Conservation (phyloP, 2,888 invertebrate species). For the Willowsia nigromaculata region DNA sequence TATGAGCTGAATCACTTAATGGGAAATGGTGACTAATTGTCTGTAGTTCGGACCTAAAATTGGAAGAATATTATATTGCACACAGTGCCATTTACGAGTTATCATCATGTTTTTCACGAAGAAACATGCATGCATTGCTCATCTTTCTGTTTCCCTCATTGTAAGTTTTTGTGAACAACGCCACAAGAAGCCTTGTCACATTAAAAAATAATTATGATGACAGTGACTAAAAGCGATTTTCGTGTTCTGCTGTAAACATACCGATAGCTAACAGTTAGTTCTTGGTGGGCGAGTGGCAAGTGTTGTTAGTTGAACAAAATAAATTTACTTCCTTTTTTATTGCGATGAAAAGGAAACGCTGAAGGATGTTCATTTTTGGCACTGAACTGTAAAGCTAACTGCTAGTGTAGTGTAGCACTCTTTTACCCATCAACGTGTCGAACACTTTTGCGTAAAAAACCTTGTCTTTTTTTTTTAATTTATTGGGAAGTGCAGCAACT, state of each 20-base stretch:
- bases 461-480: background rate
- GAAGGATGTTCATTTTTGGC: conserved; percentile 13
- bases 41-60: background rate
- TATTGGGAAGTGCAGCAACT: background rate
- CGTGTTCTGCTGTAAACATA: background rate
- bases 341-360: background rate
- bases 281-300: conserved; percentile 4
- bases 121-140: conserved; percentile 47
- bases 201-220: background rate
- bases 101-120: conserved; percentile 42
- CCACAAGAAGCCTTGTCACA: background rate
- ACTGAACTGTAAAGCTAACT: background rate
- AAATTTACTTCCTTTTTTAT: no score
- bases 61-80: background rate
- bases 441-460: no score
- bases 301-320: background rate
- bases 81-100: background rate
- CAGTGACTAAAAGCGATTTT: background rate
- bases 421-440: no score
- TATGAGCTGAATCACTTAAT: background rate
- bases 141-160: background rate
- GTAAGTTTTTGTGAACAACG: background rate
- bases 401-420: no score
- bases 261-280: background rate
- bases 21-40: conserved; percentile 24